These are phyloP conservation scores for Nasonovia ribisnigri DNA, from an alignment of 2,888 invertebrate species.

Conservation along the genomic window DNA sequence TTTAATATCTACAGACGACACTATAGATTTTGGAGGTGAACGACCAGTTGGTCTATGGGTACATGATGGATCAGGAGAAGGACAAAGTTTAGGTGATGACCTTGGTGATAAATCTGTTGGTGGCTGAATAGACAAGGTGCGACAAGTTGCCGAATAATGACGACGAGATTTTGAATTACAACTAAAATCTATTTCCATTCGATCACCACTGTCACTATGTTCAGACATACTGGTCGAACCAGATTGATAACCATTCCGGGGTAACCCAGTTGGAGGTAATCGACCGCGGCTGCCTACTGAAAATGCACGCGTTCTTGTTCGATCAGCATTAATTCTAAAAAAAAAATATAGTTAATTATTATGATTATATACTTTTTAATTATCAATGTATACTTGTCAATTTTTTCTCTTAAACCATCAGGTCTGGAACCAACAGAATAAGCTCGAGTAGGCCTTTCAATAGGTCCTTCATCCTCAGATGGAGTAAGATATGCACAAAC, in stretches of 20 bases:
- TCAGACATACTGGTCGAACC: conserved; percentile 71
- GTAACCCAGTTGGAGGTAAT: conserved; percentile 63
- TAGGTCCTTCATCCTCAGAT: conserved; percentile 74
- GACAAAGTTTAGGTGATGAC: conserved; percentile 67
- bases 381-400: conserved; percentile 66
- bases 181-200: conserved; percentile 86
- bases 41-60: conserved; percentile 66
- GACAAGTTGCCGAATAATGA: conserved; percentile 59
- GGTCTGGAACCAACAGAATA: conserved; percentile 89
- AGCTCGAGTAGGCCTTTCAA: conserved; percentile 79
- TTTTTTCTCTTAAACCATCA: conserved; percentile 70
- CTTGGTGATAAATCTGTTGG: conserved; percentile 69
- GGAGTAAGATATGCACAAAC: conserved; percentile 81
- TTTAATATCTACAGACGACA: conserved; percentile 58
- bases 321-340: conserved; percentile 62
- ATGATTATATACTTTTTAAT: neutral
- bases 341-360: neutral
- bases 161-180: conserved; percentile 67
- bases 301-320: conserved; percentile 78
- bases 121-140: conserved; percentile 67
- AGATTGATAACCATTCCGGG: conserved; percentile 66
- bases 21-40: conserved; percentile 68
- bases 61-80: conserved; percentile 66
- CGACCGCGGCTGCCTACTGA: conserved; percentile 79
- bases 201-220: conserved; percentile 78